Conservation (phyloP, 1,140 invertebrate genomes). For the Lepidurus packardi region DNA sequence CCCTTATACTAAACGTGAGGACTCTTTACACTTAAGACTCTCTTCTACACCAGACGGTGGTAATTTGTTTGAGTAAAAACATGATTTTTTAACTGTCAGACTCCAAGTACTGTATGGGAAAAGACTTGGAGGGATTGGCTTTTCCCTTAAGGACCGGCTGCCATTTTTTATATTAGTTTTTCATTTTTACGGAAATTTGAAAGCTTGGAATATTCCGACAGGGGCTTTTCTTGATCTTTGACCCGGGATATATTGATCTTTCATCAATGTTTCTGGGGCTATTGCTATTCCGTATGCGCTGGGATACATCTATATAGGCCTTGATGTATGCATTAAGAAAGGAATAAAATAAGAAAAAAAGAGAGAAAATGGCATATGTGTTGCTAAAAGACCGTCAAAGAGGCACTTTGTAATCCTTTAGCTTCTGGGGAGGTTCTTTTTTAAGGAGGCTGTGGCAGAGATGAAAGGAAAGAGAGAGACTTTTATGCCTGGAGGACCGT, state of each 20-base stretch:
- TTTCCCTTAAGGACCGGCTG: too few species aligned
- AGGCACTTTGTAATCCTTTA: conserved; percentile 5
- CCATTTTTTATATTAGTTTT: too few species aligned
- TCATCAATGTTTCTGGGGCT: neutral
- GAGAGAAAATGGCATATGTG: neutral
- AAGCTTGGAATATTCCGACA: too few species aligned
- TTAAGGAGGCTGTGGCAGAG: neutral
- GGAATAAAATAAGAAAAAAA: neutral
- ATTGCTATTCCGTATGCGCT: neutral
- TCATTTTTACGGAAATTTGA: too few species aligned
- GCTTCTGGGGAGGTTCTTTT: conserved; percentile 11
- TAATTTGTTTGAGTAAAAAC: neutral
- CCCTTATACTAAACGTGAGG: too few species aligned
- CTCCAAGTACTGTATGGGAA: neutral
- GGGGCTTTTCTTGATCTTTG: too few species aligned
- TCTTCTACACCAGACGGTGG: neutral
- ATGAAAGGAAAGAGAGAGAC: neutral
- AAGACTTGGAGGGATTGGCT: neutral
- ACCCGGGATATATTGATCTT: neutral
- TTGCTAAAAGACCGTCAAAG: neutral
- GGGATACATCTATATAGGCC: neutral
- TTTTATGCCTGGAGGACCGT: neutral
- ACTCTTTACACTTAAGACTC: too few species aligned
- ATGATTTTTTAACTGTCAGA: conserved; percentile 8
- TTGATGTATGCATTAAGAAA: neutral